phyloP scores from a whole-genome alignment of 2,797 vertebrate species.

The Kryptopterus vitreolus region DNA sequence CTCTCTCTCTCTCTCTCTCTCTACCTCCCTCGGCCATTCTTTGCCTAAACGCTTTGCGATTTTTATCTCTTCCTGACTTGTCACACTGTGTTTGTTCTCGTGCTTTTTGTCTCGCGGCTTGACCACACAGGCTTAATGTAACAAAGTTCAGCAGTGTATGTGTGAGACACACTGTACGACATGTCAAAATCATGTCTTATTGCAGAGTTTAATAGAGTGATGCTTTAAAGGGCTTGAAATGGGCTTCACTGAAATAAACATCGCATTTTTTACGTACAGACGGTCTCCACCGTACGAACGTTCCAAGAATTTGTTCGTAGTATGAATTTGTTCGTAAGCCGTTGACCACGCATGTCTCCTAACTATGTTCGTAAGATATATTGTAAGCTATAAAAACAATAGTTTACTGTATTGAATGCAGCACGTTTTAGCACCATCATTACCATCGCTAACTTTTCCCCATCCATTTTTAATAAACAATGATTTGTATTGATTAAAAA shows the following conservation, averaged over 20 bases:
- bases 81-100: background rate
- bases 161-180: background rate
- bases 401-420: too few species aligned
- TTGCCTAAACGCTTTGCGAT: slow-evolving; percentile 23
- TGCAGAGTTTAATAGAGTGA: background rate
- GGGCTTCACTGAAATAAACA: background rate
- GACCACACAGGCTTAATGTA: slow-evolving; percentile 1
- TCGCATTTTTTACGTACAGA: too few species aligned
- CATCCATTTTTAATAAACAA: too few species aligned
- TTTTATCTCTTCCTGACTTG: background rate
- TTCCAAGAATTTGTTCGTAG: too few species aligned
- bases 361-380: too few species aligned
- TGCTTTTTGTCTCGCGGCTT: background rate
- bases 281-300: too few species aligned
- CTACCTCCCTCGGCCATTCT: slow-evolving; percentile 10
- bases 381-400: too few species aligned
- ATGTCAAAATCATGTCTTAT: background rate
- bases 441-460: too few species aligned
- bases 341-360: too few species aligned
- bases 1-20: background rate
- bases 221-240: background rate
- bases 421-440: too few species aligned
- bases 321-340: too few species aligned
- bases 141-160: background rate
- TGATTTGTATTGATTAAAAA: too few species aligned